Evolutionary conservation across 2,113 vertebrate genomes (phyloP).

Genomic region (Rhagologus leucostigma): DNA sequence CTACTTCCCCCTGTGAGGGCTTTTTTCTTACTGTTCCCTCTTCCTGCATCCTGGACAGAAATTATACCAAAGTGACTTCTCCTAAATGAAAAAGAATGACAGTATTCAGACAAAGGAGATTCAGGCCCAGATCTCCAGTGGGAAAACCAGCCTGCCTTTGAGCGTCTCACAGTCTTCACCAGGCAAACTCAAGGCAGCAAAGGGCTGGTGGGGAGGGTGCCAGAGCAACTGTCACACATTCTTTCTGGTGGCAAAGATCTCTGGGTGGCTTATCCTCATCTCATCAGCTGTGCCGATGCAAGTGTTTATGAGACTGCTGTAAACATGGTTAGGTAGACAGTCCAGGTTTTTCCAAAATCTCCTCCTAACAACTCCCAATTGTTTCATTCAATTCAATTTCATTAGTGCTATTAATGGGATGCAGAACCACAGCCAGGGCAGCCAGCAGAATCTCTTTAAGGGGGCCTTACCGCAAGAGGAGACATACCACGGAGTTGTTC

Average conservation of each 20-base stretch:
- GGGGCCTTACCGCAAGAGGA: background rate
- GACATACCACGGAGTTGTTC: background rate
- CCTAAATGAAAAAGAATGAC: background rate
- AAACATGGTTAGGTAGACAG: background rate
- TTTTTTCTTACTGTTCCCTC: background rate
- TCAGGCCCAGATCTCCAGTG: background rate
- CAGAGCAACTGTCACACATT: background rate
- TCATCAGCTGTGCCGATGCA: background rate
- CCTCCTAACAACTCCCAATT: background rate
- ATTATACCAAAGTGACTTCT: background rate
- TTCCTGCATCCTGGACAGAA: background rate
- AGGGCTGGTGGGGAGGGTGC: background rate
- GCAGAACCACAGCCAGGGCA: background rate
- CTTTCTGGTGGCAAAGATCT: background rate
- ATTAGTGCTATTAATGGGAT: background rate
- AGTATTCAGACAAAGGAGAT: background rate
- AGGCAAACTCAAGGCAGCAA: background rate
- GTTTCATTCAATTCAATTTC: background rate
- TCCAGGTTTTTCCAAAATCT: background rate
- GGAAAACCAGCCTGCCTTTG: background rate
- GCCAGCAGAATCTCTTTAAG: background rate
- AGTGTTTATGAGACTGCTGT: background rate
- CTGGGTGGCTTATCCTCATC: background rate
- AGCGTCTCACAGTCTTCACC: background rate
- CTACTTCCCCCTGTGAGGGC: rapidly evolving